These are phyloP conservation scores for Callocephalon fimbriatum DNA, from an alignment of 2,113 vertebrate genomes.

Conservation along the genomic window DNA sequence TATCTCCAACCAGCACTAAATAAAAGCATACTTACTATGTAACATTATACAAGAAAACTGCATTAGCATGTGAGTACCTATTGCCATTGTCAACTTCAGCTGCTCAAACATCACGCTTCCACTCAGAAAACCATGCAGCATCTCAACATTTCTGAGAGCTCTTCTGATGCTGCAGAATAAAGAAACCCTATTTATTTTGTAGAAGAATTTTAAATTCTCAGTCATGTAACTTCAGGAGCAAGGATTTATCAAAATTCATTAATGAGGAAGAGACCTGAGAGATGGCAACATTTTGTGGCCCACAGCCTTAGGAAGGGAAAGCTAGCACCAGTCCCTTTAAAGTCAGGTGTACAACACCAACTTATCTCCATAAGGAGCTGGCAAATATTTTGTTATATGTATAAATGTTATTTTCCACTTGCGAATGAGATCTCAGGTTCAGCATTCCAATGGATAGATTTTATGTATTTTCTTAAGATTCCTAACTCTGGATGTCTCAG, in stretches of 20 bases:
- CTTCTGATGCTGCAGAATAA: neutral
- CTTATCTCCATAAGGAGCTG: neutral
- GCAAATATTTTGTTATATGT: neutral
- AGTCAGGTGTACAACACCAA: neutral
- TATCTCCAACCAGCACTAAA: neutral
- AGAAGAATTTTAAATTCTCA: neutral
- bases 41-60: neutral
- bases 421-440: neutral
- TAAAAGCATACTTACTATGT: neutral
- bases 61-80: neutral
- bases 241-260: neutral
- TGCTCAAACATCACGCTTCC: neutral
- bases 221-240: neutral
- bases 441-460: neutral
- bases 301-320: neutral
- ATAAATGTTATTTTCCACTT: neutral
- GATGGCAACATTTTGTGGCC: neutral
- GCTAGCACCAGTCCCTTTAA: accelerated
- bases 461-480: neutral
- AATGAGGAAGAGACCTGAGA: neutral
- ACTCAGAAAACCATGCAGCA: neutral
- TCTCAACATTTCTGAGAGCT: neutral
- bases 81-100: neutral
- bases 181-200: neutral
- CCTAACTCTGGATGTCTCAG: neutral